Evolutionary conservation across 2,797 vertebrate species (phyloP).

Genomic region (Fistularia commersonii): DNA sequence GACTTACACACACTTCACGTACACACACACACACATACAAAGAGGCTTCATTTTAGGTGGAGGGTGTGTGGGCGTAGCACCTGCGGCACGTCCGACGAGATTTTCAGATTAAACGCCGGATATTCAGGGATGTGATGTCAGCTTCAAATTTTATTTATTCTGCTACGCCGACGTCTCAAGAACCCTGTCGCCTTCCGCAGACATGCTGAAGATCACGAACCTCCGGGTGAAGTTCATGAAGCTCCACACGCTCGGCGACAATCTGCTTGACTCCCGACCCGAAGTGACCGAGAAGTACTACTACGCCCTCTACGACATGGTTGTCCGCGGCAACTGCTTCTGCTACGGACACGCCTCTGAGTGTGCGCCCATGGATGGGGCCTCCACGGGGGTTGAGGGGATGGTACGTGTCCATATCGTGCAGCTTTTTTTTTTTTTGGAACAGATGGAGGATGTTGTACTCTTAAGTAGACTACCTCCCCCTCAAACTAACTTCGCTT

Average conservation of each 20-base stretch:
- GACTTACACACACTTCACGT: conserved; percentile 8
- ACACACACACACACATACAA: conserved; percentile 15
- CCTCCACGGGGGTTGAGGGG: conserved; percentile 77
- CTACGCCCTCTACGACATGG: conserved; percentile 93
- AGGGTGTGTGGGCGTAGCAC: conserved; percentile 18
- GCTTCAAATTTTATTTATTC: too few relatives aligned
- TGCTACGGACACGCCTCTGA: conserved; percentile 96
- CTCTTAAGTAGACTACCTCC: too few relatives aligned
- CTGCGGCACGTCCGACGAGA: too few relatives aligned
- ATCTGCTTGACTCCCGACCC: conserved; percentile 86
- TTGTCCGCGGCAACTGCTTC: conserved; percentile 96
- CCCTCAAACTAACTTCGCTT: too few relatives aligned
- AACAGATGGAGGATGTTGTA: too few relatives aligned
- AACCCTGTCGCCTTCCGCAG: conserved; percentile 62
- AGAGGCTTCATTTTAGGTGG: conserved; percentile 32
- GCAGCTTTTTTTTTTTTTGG: too few relatives aligned
- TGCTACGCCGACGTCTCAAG: too few relatives aligned
- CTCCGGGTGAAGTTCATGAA: conserved; percentile 86
- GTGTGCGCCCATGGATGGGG: conserved; percentile 82
- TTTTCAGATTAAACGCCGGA: too few relatives aligned
- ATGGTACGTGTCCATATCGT: conserved; percentile 92
- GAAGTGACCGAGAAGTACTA: conserved; percentile 96
- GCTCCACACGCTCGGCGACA: conserved; percentile 92
- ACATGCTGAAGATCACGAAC: conserved; percentile 95
- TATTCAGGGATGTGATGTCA: too few relatives aligned